Evolutionary conservation across 2,888 invertebrate genomes (phyloP), one percentile per base, ranked within the genome.

Genomic region (Anthrax anthrax): DNA sequence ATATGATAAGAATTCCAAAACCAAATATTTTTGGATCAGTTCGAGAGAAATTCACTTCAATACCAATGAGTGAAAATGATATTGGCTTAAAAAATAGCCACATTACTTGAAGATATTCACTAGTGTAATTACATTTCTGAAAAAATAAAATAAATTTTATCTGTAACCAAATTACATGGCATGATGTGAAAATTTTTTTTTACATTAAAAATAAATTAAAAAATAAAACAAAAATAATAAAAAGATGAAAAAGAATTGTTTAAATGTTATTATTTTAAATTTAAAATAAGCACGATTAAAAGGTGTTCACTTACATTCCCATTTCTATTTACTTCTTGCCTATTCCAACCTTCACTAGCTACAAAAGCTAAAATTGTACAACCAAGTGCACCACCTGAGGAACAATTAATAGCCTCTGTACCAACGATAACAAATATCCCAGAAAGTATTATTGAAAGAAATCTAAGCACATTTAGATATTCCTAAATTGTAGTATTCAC

Each of bases 61-160:
- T 77, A 12, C 85, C 86, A 56, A 87, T 86, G 39, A 86, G 71
- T 18, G 81, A 80, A 60, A 85, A 84, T 36, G 87, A 72, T 50
- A 84, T 71, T 8, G 85, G 85, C 60, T 86, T 82, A 57, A 82
- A 74, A 46, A 85, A 71, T 57, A 76, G 73, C 87, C 86, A 87
- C 42, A 84, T 55, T 36, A 75, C 61, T 44, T 73, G 72, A 40
- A 78, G 71, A 18, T 73, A 70, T 41, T 67, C 67, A 32, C 29
- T 39, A 72, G 70, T 16, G 83, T 72, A 43, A 72, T 72, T 46
- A 71, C 67, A 75, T 77, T 52, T 19, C 57, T 51, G 52, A 23
- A 16, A 44, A 40, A 42, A 18, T 12, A 17, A 37, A 23, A 6
- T 23, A 23, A 23, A 6, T 23, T 23, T 23, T 23, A 23, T 23